Percentiles rank a stretch among this genome's conserved stretches.
These are phyloP conservation scores for Volucella inanis DNA, from an alignment of 2,888 invertebrate genomes.

Conservation along the genomic window DNA sequence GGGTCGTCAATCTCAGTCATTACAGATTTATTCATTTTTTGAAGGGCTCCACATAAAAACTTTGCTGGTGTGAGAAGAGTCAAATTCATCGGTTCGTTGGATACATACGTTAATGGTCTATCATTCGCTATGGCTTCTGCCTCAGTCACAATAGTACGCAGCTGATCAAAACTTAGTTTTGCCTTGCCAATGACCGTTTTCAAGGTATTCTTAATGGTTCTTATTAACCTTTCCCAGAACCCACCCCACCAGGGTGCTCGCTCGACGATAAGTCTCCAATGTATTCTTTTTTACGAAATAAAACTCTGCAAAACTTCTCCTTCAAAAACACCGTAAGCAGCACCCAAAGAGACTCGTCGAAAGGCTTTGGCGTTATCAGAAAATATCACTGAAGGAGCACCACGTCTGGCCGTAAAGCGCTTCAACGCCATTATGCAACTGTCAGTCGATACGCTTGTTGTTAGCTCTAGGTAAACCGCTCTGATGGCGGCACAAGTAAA, in stretches of 20 bases:
- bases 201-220: slow-evolving; percentile 53
- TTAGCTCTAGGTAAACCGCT: too few relatives aligned
- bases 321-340: too few relatives aligned
- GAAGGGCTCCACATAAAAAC: not conserved
- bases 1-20: not conserved
- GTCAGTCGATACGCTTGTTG: slow-evolving; percentile 18
- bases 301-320: too few relatives aligned
- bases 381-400: slow-evolving; percentile 1
- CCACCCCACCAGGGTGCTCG: too few relatives aligned
- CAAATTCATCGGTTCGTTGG: not conserved
- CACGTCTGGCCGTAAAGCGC: slow-evolving; percentile 9
- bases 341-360: not conserved
- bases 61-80: slow-evolving; percentile 26
- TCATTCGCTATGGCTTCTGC: slow-evolving; percentile 26
- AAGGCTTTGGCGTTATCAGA: slow-evolving; percentile 17
- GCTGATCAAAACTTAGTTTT: slow-evolving; percentile 35
- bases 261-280: too few relatives aligned
- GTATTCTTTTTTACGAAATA: too few relatives aligned
- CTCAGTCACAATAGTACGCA: slow-evolving; percentile 8
- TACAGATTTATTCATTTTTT: not conserved
- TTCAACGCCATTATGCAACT: slow-evolving; percentile 1
- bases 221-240: slow-evolving; percentile 25
- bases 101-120: not conserved
- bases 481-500: too few relatives aligned
- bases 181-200: slow-evolving; percentile 54